Percentiles rank a stretch among this genome's conserved stretches.
phyloP scores from a whole-genome alignment of 2,888 invertebrate genomes.

The Silvanus unidentatus region DNA sequence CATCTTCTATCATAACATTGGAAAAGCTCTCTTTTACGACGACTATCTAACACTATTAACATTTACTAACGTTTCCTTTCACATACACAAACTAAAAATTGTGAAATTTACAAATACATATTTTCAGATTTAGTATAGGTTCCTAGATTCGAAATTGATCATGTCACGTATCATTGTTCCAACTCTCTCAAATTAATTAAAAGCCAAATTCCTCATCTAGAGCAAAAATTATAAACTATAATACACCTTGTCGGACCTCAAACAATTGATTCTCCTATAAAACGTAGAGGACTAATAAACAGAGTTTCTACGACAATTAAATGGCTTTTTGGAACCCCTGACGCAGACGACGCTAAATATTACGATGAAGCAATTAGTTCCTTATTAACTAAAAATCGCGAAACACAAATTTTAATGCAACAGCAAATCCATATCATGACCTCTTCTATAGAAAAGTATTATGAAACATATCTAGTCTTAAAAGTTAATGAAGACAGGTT shows the following conservation, averaged over 20 bases:
- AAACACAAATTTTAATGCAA: neutral
- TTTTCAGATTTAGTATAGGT: neutral
- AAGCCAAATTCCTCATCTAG: neutral
- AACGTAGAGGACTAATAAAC: neutral
- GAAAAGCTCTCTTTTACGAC: neutral
- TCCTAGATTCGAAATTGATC: too few species aligned
- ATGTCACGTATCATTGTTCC: neutral
- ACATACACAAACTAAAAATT: neutral
- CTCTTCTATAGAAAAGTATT: neutral
- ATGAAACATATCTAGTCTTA: neutral
- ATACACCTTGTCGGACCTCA: neutral
- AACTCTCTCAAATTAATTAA: neutral
- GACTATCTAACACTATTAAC: too few species aligned
- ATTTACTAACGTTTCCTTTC: neutral
- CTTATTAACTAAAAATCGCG: neutral
- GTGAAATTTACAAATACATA: neutral
- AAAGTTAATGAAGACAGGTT: neutral
- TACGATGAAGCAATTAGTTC: slow-evolving; percentile 1
- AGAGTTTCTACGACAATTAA: neutral
- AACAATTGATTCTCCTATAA: neutral
- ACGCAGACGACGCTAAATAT: neutral
- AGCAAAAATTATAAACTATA: neutral
- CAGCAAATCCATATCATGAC: neutral
- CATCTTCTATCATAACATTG: neutral
- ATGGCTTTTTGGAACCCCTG: neutral